Evolutionary conservation across 2,113 vertebrate species (phyloP).

Genomic region (Microcebus ravelobensis): DNA sequence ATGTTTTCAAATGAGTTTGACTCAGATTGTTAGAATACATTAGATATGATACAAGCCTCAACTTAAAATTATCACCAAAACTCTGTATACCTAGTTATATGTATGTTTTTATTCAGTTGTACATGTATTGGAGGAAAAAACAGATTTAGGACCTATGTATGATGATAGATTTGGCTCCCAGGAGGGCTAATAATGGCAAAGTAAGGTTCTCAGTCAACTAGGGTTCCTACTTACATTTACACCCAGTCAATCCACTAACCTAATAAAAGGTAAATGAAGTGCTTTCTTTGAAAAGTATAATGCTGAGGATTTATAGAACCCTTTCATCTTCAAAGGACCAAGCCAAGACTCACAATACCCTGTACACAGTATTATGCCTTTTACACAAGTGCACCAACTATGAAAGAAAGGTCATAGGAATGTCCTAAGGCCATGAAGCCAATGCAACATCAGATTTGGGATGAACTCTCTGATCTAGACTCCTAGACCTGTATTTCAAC

Average conservation of each 20-base stretch:
- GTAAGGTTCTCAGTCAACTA: constrained; percentile 44
- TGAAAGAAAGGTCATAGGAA: constrained; percentile 59
- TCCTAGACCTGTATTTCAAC: constrained; percentile 44
- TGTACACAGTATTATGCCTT: constrained; percentile 26
- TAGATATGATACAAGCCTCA: constrained; percentile 24
- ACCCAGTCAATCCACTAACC: constrained; percentile 35
- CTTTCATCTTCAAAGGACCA: constrained; percentile 71
- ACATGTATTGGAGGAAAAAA: not conserved
- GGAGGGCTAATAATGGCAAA: constrained; percentile 26
- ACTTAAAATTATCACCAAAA: constrained; percentile 51
- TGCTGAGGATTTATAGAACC: constrained; percentile 45
- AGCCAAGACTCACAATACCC: constrained; percentile 52
- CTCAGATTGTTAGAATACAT: constrained; percentile 61
- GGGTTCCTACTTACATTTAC: constrained; percentile 33
- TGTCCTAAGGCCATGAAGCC: constrained; percentile 40
- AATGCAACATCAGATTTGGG: constrained; percentile 43
- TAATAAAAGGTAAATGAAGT: constrained; percentile 64
- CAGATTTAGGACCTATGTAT: not conserved
- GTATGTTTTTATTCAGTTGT: constrained; percentile 43
- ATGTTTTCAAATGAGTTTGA: constrained; percentile 64
- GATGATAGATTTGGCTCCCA: constrained; percentile 20
- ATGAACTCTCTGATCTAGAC: constrained; percentile 41
- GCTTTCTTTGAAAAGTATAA: constrained; percentile 65
- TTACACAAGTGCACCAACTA: constrained; percentile 43
- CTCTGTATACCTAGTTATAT: constrained; percentile 31